Conservation (phyloP, 1,140 invertebrate genomes). For the Anoplophora glabripennis region DNA sequence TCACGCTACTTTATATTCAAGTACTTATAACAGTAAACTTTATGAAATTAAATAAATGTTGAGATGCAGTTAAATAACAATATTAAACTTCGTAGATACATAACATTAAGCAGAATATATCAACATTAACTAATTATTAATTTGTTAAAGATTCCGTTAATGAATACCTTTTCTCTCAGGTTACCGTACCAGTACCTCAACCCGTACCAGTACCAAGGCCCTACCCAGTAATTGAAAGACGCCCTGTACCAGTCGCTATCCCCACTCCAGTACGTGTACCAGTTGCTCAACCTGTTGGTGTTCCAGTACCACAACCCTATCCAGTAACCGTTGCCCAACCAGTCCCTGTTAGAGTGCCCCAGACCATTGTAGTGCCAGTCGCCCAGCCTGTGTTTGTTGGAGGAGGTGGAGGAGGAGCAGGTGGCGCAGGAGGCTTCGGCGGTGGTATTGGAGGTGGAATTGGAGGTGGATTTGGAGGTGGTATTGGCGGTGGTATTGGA, state of each 20-base stretch:
- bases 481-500: too few species aligned
- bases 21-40: too few species aligned
- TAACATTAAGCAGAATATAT: too few species aligned
- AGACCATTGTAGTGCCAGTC: conserved; percentile 37
- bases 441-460: too few species aligned
- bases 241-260: conserved; percentile 37
- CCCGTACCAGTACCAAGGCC: conserved; percentile 35
- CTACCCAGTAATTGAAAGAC: conserved; percentile 33
- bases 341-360: conserved; percentile 38
- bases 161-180: background rate
- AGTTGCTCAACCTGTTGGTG: conserved; percentile 40
- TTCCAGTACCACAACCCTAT: conserved; percentile 37
- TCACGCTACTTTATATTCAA: too few species aligned
- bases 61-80: too few species aligned
- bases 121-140: too few species aligned
- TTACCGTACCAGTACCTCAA: conserved; percentile 44
- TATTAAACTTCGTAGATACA: too few species aligned
- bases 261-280: conserved; percentile 34
- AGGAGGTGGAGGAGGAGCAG: conserved; percentile 29
- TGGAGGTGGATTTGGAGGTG: too few species aligned
- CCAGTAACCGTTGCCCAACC: conserved; percentile 39
- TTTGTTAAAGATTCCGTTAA: too few species aligned
- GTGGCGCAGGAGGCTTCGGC: too few species aligned
- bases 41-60: too few species aligned
- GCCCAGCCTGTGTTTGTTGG: conserved; percentile 46